Base-by-base conservation (phyloP, 2,888 invertebrate species). In the Napeogenes sylphis region DNA sequence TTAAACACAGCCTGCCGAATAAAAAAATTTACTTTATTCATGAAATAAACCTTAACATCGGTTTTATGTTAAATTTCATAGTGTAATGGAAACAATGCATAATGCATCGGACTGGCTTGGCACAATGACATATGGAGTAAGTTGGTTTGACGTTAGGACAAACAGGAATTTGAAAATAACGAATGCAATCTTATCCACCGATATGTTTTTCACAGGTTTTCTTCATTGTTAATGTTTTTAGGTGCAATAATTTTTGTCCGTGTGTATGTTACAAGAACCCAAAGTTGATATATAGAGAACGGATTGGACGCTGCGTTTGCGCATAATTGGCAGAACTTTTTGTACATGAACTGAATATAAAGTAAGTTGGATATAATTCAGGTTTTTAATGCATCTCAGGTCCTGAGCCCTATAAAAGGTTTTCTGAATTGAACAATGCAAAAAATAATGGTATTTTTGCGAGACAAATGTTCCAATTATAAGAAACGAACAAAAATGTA, bases 11-110 rank as follows among this genome's bases (percentile, higher is more conserved):
- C 76, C 74, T 73, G 73, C 71, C 75, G 69, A 77, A 80, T 78
- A 89, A 89, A 88, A 90, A 89, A 84, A 73, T 75, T 76, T 76
- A 85, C 84, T 85, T 87, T 89, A 88, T 89, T 87, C 87, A 85
- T 84, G 82, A 78, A 81, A 83, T 81, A 84, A 85, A 86, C 85
- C 79, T 87, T 85, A 86, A 88, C 89, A 88, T 89, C 85, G 78
- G 78, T 83, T 85, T 87, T 89, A 87, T 88, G 87, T 86, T 87
- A 89, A 90, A 87, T 83, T 80, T 86, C 84, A 86, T 87, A 87
- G 88, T 88, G 86, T 88, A 90, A 90, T 90, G 89, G 85, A 90
- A 89, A 87, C 89, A 82, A 88, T 90, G 84, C 84, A 88, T 90
- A 77, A 90, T 90, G 84, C 85, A 90, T 85, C 70, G 77, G 69